phyloP scores from a whole-genome alignment of 2,888 invertebrate genomes.

The Lepidocyrtinus sp. region DNA sequence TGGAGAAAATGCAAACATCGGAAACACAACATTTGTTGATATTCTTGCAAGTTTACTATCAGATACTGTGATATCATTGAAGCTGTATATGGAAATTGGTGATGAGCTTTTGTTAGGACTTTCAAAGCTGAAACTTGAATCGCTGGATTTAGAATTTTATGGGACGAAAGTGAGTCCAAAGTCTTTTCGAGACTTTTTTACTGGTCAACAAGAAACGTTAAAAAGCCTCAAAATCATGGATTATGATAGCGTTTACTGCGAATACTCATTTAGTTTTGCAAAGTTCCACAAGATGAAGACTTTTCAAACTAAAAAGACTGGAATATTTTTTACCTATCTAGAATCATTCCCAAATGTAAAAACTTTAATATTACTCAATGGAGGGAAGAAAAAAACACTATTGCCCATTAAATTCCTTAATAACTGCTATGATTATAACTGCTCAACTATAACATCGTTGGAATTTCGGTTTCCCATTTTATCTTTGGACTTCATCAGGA shows the following conservation, averaged over 20 bases:
- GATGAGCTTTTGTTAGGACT: neutral
- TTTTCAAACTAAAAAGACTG: slow-evolving; percentile 9
- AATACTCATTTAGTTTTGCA: neutral
- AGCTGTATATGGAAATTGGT: slow-evolving; percentile 21
- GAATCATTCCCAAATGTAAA: slow-evolving; percentile 7
- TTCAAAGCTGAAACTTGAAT: slow-evolving; percentile 7
- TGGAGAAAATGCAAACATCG: neutral
- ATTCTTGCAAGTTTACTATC: neutral
- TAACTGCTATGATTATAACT: neutral
- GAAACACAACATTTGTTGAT: neutral
- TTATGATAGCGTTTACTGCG: slow-evolving; percentile 1
- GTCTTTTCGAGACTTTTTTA: neutral
- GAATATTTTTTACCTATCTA: neutral
- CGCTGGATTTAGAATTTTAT: slow-evolving; percentile 19
- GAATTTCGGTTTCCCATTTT: slow-evolving; percentile 14
- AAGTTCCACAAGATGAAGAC: neutral
- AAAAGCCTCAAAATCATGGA: slow-evolving; percentile 3
- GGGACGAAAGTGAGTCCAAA: neutral
- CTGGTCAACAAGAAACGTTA: neutral
- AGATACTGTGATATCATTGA: slow-evolving; percentile 11
- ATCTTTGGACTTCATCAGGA: neutral
- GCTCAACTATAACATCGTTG: neutral
- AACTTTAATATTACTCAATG: slow-evolving; percentile 10
- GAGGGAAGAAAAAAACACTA: neutral
- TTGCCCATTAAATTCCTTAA: neutral